These are phyloP conservation scores for Otus scops DNA, from an alignment of 2,797 vertebrate species.

Conservation along the genomic window DNA sequence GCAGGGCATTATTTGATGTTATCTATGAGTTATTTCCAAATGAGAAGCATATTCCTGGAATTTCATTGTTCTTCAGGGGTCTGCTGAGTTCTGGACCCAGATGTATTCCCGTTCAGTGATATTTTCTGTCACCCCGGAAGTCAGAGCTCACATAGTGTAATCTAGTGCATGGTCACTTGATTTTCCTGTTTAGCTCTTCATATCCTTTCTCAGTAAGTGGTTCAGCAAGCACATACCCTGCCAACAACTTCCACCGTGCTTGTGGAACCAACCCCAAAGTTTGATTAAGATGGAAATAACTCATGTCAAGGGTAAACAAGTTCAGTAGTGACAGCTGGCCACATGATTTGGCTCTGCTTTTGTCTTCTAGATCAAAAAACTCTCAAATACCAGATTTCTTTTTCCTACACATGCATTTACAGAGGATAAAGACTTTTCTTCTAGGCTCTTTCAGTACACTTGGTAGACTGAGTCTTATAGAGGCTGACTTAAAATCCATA, in stretches of 20 bases:
- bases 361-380: background rate
- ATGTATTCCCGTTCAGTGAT: background rate
- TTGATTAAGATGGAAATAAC: background rate
- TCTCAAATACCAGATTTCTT: background rate
- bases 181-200: background rate
- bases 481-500: background rate
- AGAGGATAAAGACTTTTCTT: background rate
- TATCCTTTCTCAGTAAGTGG: background rate
- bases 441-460: background rate
- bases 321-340: background rate
- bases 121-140: background rate
- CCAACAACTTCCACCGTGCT: background rate
- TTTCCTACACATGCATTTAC: background rate
- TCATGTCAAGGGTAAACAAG: background rate
- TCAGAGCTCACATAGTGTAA: background rate
- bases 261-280: background rate
- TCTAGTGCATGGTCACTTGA: background rate
- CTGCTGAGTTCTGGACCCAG: background rate
- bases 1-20: background rate
- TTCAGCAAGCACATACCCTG: background rate
- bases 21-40: background rate
- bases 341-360: background rate
- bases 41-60: background rate
- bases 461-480: background rate
- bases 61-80: background rate